Percentiles rank a stretch among this genome's conserved stretches.
Conservation (phyloP, 37 sponge, comb jelly and placozoan genomes). For the Beroe ovata region DNA sequence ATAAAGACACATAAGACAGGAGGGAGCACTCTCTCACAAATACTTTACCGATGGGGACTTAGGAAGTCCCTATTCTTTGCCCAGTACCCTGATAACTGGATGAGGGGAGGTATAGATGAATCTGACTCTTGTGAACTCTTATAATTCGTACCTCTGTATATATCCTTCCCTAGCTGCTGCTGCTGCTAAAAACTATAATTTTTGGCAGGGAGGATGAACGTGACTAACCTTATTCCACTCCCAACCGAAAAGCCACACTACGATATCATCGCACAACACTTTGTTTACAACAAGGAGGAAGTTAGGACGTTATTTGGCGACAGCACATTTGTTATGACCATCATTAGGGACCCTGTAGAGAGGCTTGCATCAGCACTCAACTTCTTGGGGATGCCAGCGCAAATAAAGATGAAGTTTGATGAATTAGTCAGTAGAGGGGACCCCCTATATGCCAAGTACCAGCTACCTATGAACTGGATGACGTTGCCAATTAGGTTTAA, state of each 20-base stretch:
- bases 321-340: background rate
- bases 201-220: background rate
- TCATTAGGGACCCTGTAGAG: background rate
- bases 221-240: background rate
- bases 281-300: background rate
- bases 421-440: background rate
- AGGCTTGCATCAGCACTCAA: background rate
- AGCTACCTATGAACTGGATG: background rate
- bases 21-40: background rate
- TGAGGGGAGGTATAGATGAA: background rate
- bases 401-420: background rate
- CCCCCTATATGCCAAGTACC: background rate
- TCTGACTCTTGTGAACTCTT: background rate
- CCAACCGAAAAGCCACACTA: background rate
- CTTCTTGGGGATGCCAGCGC: background rate
- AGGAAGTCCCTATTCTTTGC: background rate
- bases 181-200: no score
- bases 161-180: background rate
- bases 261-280: conserved; percentile 2
- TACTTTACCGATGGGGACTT: background rate
- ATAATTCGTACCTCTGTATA: background rate
- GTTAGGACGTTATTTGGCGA: background rate
- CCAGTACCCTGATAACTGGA: background rate
- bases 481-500: background rate
- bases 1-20: conserved; percentile 4